These are phyloP conservation scores for Microctonus aethiopoides DNA, from an alignment of 2,888 invertebrate genomes.

Conservation along the genomic window DNA sequence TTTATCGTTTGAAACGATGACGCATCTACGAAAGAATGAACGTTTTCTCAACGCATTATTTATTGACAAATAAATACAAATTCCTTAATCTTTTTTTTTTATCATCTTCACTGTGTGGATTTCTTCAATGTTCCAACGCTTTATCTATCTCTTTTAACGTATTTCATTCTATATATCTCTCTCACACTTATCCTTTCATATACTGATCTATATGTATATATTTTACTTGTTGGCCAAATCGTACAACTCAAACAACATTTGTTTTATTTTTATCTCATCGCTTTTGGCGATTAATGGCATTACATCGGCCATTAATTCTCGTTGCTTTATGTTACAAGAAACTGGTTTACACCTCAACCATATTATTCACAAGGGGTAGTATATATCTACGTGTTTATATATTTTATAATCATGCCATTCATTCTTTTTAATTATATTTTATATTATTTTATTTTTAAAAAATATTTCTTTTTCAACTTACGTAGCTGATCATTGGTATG, in stretches of 20 bases:
- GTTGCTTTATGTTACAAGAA: conserved; percentile 17
- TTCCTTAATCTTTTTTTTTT: background rate
- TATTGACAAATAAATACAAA: conserved; percentile 11
- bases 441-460: background rate
- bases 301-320: conserved; percentile 24
- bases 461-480: conserved; percentile 71
- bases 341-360: conserved; percentile 20
- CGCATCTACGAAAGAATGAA: background rate
- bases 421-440: background rate
- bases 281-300: conserved; percentile 24
- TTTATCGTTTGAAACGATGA: background rate
- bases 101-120: background rate
- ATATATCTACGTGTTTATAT: conserved; percentile 11
- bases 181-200: too few species aligned
- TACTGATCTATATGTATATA: background rate
- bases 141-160: background rate
- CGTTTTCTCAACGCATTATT: conserved; percentile 3
- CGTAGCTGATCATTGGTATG: conserved; percentile 97
- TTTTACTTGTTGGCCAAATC: background rate
- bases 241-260: background rate
- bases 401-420: conserved; percentile 8
- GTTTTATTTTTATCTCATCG: conserved; percentile 13
- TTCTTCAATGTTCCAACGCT: background rate
- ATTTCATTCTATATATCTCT: background rate
- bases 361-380: conserved; percentile 15